Conservation (phyloP, 2,888 invertebrate species). For the Nasonovia ribisnigri region DNA sequence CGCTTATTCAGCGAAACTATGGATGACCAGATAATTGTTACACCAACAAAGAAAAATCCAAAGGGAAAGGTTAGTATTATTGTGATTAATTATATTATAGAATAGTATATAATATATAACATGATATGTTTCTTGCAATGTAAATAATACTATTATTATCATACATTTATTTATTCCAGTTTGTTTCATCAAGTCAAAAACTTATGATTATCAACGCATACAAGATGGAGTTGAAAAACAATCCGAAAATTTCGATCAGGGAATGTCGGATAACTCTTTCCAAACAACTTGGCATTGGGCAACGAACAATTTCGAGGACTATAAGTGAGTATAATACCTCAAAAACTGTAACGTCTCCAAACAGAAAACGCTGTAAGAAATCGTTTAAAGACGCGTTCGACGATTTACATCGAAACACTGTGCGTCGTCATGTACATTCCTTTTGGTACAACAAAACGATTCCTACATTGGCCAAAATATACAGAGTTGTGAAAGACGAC, state of each 20-base stretch:
- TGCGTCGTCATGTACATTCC: no score
- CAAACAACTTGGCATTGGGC: not conserved
- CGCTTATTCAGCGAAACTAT: no score
- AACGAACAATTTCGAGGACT: not conserved
- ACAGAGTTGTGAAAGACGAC: no score
- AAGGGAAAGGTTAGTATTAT: slow-evolving; percentile 15
- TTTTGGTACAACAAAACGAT: no score
- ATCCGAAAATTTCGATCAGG: slow-evolving; percentile 73
- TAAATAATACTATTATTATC: not conserved
- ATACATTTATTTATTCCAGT: slow-evolving; percentile 77
- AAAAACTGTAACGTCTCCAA: not conserved
- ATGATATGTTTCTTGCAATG: no score
- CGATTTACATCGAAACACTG: not conserved
- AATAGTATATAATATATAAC: no score
- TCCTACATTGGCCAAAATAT: no score
- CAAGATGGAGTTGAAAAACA: not conserved
- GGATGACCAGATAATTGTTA: not conserved
- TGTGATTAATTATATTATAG: not conserved
- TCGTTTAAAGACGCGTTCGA: slow-evolving; percentile 17
- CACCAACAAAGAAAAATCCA: slow-evolving; percentile 14
- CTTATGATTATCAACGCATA: not conserved
- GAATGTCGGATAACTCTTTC: slow-evolving; percentile 30
- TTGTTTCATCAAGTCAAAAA: slow-evolving; percentile 32
- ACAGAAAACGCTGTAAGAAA: no score
- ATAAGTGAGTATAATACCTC: slow-evolving; percentile 15